phyloP scores from a whole-genome alignment of 2,797 vertebrate species.

The Etheostoma perlongum region DNA sequence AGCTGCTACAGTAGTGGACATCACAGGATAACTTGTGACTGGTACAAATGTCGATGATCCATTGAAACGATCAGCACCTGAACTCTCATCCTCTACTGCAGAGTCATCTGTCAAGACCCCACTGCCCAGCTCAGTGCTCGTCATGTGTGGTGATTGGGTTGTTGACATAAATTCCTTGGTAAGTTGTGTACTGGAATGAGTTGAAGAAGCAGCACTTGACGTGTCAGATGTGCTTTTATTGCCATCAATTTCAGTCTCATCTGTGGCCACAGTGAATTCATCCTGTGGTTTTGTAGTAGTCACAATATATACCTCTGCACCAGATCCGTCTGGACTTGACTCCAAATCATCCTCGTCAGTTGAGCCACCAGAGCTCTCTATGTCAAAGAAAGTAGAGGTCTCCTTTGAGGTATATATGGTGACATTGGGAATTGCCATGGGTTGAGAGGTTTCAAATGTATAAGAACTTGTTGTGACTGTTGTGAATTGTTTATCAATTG shows the following conservation, averaged over 20 bases:
- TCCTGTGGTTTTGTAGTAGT: constrained; percentile 47
- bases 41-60: constrained; percentile 36
- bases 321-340: constrained; percentile 68
- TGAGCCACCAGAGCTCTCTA: constrained; percentile 58
- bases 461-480: constrained; percentile 23
- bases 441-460: constrained; percentile 33
- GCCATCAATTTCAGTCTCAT: constrained; percentile 76
- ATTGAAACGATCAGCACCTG: constrained; percentile 22
- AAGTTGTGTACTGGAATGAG: constrained; percentile 27
- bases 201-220: constrained; percentile 25
- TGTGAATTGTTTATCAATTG: constrained; percentile 7
- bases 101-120: constrained; percentile 56
- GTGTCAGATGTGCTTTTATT: constrained; percentile 35
- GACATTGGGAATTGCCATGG: constrained; percentile 31
- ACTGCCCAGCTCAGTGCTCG: constrained; percentile 63
- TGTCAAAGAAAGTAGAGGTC: constrained; percentile 53
- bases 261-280: constrained; percentile 64
- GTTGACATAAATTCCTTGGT: constrained; percentile 34
- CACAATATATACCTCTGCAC: constrained; percentile 35
- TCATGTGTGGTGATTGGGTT: constrained; percentile 41
- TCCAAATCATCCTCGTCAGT: constrained; percentile 59
- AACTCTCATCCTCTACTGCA: constrained; percentile 49
- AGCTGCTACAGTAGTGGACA: constrained; percentile 26
- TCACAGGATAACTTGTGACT: constrained; percentile 36
- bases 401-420: constrained; percentile 34